A percentile compares a stretch with the other conserved stretches of the same genome.
These are phyloP conservation scores for Synodontis membranacea DNA, from an alignment of 2,113 vertebrate species.

Conservation along the genomic window DNA sequence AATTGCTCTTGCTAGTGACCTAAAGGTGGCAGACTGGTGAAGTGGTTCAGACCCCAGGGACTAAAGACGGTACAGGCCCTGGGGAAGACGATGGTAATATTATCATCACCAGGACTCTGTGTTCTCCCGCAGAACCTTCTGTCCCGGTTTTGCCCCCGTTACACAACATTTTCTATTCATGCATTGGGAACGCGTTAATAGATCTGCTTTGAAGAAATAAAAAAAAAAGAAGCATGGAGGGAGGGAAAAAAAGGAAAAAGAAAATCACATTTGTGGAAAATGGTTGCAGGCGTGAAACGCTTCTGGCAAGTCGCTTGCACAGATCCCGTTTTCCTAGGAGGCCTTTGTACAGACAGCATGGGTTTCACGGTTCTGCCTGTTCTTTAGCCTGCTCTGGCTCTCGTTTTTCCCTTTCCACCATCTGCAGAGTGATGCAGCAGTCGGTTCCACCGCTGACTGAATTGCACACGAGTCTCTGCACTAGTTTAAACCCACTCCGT, in stretches of 20 bases:
- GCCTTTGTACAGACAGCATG: slow-evolving; percentile 43
- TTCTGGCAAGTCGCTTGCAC: slow-evolving; percentile 39
- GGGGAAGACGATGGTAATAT: background rate
- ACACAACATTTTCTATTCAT: slow-evolving; percentile 22
- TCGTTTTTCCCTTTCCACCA: slow-evolving; percentile 15
- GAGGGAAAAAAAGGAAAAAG: background rate
- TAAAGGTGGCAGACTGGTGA: slow-evolving; percentile 17
- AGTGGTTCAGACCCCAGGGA: slow-evolving; percentile 3
- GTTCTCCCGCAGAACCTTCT: background rate
- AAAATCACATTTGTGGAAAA: slow-evolving; percentile 30
- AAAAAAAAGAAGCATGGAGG: background rate
- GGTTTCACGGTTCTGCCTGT: slow-evolving; percentile 4
- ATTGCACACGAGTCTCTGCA: background rate
- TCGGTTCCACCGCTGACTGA: slow-evolving; percentile 15
- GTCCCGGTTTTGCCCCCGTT: slow-evolving; percentile 6
- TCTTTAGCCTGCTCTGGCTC: slow-evolving; percentile 11
- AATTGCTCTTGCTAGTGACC: slow-evolving; percentile 9
- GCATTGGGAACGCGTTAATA: slow-evolving; percentile 1
- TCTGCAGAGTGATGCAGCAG: slow-evolving; percentile 25
- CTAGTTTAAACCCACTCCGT: slow-evolving; percentile 39
- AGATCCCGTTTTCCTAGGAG: slow-evolving; percentile 47
- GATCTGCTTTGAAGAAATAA: slow-evolving; percentile 42
- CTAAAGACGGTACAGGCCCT: background rate
- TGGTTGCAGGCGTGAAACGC: slow-evolving; percentile 42
- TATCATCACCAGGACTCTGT: background rate